Base-by-base conservation (phyloP, 1,140 invertebrate genomes). In the Conus ventricosus region DNA sequence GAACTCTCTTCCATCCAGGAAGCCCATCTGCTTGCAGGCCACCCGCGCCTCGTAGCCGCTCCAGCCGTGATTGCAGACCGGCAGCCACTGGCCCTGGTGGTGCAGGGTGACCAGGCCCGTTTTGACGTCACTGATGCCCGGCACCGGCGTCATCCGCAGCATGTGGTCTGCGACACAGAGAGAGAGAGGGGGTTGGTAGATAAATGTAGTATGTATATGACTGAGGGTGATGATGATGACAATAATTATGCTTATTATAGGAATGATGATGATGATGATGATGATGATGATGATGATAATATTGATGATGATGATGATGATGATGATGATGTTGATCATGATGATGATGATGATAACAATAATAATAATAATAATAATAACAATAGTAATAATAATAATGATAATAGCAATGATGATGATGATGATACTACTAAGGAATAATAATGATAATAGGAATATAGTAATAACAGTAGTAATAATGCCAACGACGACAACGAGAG, bases 11-110 rank as follows among this genome's bases (percentile, higher is more conserved):
- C 92, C 92, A 75, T 90, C 88, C 51, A 54, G 75, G 81, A 88
- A 92, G 10, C 92, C 92, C 51, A 93, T 76, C 87, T 93, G 92
- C 23, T 89, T 85, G 95, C 98, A 99, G 13, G 98, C 97, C 5
- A 99, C 97, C n/a, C 95, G 95, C 0, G 97, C 98, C 89, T 98
- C 98, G 20, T 96, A 94, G 53, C 96, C 93, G 93, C 98, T 98
- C 97, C 98, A 99, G 93, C 98, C 98, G 92, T 98, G 98, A 93
- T 98, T 98, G 93, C 98, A 99, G 20, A 99, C 96, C 17, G 97
- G 97, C 17, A 98, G 98, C 98, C 98, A 99, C 89, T 96, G 96
- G 20, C 97, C 97, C 88, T 97, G 96, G 94, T 99, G 98, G 89
- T 97, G 97, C 80, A 99, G 97, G 94, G 98, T 97, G 8, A 99